Conservation (phyloP, 1,140 invertebrate genomes). For the Drosophila orena region DNA sequence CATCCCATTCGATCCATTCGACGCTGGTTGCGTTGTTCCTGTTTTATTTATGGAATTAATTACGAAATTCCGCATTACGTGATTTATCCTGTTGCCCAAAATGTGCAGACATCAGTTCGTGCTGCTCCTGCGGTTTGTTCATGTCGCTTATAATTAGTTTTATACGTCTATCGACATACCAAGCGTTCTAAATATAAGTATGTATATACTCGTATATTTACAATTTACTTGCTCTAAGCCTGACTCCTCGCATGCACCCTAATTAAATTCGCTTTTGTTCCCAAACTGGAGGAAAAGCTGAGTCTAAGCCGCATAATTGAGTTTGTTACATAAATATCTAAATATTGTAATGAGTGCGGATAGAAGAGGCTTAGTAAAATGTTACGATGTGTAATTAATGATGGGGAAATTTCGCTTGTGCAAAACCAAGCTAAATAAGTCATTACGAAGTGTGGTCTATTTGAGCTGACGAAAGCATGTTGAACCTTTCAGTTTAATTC, state of each 20-base stretch:
- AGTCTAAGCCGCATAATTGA: conserved; percentile 23
- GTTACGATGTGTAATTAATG: conserved; percentile 29
- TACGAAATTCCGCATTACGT: conserved; percentile 38
- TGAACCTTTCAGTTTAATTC: background rate
- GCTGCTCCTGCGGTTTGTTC: conserved; percentile 3
- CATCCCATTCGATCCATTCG: conserved; percentile 9
- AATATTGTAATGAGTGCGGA: background rate
- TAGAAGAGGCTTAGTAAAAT: background rate
- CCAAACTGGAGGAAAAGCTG: background rate
- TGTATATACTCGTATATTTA: conserved; percentile 6
- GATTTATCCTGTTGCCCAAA: conserved; percentile 31
- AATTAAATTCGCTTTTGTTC: background rate
- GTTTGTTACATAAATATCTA: conserved; percentile 38
- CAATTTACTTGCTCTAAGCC: background rate
- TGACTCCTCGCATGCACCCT: background rate
- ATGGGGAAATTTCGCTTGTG: conserved; percentile 6
- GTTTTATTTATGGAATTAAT: conserved; percentile 60
- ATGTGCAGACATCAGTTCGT: conserved; percentile 5
- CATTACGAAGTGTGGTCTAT: conserved; percentile 6
- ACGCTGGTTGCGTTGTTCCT: conserved; percentile 8
- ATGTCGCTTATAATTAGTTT: conserved; percentile 37
- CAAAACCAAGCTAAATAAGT: conserved; percentile 7
- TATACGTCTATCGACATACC: conserved; percentile 6
- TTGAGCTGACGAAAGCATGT: conserved; percentile 16
- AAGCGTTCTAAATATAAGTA: background rate